Evolutionary conservation across 2,888 invertebrate genomes (phyloP), one percentile per base, ranked within the genome.

Genomic region (Tachystola acroxantha): DNA sequence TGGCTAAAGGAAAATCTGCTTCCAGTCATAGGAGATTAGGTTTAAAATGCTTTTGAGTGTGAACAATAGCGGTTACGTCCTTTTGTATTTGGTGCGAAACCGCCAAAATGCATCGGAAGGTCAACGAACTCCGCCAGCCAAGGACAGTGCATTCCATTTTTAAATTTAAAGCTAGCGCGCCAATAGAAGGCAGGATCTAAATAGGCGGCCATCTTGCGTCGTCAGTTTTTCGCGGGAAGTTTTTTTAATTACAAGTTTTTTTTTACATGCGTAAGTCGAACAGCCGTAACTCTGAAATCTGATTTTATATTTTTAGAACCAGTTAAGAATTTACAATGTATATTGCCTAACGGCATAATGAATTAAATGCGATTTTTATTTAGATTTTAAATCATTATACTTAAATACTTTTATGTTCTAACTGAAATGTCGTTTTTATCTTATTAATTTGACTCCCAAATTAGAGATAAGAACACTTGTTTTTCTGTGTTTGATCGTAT

Each of bases 101-200:
- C 75, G 69, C 86, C 86, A 66, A 86, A 86, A 86, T 86, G 86
- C 86, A 86, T 81, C 77, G 81, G 76, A 78, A 85, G 86, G 84
- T 85, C 78, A 69, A 82, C 75, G 85, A 81, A 78, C 85, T 67
- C 60, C 42, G 63, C 62, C 58, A 70, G 63, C 84, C 85, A 86
- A 86, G 86, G 86, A 86, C 86, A 86, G 78, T 77, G 85, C 85
- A 86, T 84, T 85, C 81, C 80, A 80, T 85, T 85, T 85, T 85
- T 82, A 78, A 82, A 75, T 76, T 76, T 70, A 73, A 82, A 72
- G 74, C 79, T 86, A 84, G 85, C 84, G 72, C 75, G 68, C 84
- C 84, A 81, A 84, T 84, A 84, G 84, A 81, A 76, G 73, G 76
- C 76, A 67, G 68, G 71, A 74, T 82, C 86, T 86, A 85, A 85